phyloP scores from a whole-genome alignment of 2,888 invertebrate species.

The Taphrorychus bicolor region DNA sequence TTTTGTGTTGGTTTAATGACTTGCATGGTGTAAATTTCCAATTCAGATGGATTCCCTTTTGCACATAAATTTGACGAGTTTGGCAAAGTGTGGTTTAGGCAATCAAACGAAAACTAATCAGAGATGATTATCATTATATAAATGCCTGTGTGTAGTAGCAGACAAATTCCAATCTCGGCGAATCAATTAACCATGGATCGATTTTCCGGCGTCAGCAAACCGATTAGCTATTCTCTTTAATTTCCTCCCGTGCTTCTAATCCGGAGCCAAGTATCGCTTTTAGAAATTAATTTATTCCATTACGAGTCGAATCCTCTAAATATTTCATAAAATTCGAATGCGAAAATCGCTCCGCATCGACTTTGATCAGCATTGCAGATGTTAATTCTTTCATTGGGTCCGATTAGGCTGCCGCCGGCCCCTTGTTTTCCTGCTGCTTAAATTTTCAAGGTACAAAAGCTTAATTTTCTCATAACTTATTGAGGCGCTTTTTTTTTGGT shows the following conservation, averaged over 20 bases:
- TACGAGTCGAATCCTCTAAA: conserved; percentile 64
- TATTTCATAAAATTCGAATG: conserved; percentile 60
- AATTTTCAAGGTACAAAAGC: conserved; percentile 35
- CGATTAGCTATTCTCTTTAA: conserved; percentile 63
- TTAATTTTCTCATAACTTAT: conserved; percentile 21
- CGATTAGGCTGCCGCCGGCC: conserved; percentile 12
- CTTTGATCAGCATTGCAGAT: conserved; percentile 43
- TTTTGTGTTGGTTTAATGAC: neutral
- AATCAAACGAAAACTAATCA: conserved; percentile 31
- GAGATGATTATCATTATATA: conserved; percentile 21
- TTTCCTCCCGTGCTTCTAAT: conserved; percentile 60
- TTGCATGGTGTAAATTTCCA: too few species aligned
- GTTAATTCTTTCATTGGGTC: conserved; percentile 41
- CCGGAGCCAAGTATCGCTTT: conserved; percentile 61
- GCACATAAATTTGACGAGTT: conserved; percentile 12
- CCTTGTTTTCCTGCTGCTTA: conserved; percentile 36
- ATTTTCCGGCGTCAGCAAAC: conserved; percentile 46
- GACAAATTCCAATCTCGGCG: conserved; percentile 38
- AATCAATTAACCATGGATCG: conserved; percentile 54
- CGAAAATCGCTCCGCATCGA: conserved; percentile 38
- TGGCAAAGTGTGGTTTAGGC: conserved; percentile 15
- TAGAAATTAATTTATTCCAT: conserved; percentile 65
- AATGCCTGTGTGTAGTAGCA: neutral
- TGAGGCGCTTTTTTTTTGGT: neutral
- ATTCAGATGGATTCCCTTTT: conserved; percentile 12